phyloP scores from a whole-genome alignment of 2,888 invertebrate species.

The Ophion costatus region DNA sequence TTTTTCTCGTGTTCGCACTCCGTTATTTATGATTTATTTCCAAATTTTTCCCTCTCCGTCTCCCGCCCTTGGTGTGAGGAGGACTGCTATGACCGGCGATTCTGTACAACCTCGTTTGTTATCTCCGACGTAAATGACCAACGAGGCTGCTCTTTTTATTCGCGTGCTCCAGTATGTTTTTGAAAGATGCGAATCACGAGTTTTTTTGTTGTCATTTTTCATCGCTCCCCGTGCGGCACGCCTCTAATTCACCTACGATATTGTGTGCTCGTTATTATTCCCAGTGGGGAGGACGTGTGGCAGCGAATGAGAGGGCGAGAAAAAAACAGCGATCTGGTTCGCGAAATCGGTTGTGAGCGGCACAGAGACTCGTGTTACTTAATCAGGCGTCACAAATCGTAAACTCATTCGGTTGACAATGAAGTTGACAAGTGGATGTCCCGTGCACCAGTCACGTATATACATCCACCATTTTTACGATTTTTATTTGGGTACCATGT shows the following conservation, averaged over 20 bases:
- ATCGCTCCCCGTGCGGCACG: constrained; percentile 37
- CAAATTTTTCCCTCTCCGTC: constrained; percentile 21
- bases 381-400: constrained; percentile 39
- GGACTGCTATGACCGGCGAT: background rate
- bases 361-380: constrained; percentile 1
- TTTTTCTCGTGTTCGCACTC: constrained; percentile 35
- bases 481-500: background rate
- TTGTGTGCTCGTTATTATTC: constrained; percentile 56
- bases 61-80: background rate
- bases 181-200: constrained; percentile 78
- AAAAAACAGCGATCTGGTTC: constrained; percentile 17
- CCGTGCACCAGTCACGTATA: background rate
- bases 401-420: background rate
- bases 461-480: background rate
- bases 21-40: constrained; percentile 68
- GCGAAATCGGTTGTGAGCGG: constrained; percentile 17
- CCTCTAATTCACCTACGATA: constrained; percentile 45
- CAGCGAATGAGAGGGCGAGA: background rate
- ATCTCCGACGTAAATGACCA: constrained; percentile 72
- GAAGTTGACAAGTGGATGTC: background rate
- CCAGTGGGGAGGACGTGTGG: background rate
- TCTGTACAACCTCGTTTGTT: constrained; percentile 62
- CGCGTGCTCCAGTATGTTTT: constrained; percentile 77
- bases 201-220: constrained; percentile 44
- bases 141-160: constrained; percentile 68